Conservation (phyloP, 2,797 vertebrate genomes). For the Xenopus petersii region DNA sequence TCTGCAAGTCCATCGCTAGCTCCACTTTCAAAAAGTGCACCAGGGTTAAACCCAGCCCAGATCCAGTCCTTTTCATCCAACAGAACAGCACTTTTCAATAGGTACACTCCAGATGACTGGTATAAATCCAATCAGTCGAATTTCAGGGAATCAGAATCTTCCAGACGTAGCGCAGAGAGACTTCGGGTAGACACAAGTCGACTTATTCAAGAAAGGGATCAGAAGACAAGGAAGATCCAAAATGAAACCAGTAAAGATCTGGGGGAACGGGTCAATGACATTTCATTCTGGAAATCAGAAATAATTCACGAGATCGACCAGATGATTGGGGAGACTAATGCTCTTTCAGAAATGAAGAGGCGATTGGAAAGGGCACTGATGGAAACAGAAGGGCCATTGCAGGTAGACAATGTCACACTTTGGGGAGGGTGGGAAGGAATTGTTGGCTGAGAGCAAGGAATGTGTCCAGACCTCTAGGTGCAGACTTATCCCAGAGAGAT, state of each 20-base stretch:
- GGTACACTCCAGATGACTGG: slow-evolving; percentile 87
- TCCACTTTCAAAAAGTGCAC: slow-evolving; percentile 63
- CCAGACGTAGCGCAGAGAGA: slow-evolving; percentile 78
- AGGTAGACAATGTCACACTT: slow-evolving; percentile 65
- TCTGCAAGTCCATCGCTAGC: slow-evolving; percentile 62
- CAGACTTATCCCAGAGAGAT: no score
- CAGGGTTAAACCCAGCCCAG: slow-evolving; percentile 69
- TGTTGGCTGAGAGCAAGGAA: no score
- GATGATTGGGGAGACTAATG: slow-evolving; percentile 85
- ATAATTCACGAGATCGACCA: slow-evolving; percentile 85
- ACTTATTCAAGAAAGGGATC: slow-evolving; percentile 84
- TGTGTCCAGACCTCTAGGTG: no score
- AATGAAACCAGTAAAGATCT: slow-evolving; percentile 79
- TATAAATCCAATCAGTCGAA: slow-evolving; percentile 81
- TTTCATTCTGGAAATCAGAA: slow-evolving; percentile 88
- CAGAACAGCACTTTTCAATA: slow-evolving; percentile 69
- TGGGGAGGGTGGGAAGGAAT: no score
- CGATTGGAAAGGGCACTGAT: slow-evolving; percentile 83
- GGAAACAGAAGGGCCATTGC: slow-evolving; percentile 82
- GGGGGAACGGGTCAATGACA: slow-evolving; percentile 82
- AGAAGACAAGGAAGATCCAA: slow-evolving; percentile 78
- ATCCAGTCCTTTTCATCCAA: slow-evolving; percentile 78
- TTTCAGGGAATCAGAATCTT: slow-evolving; percentile 80
- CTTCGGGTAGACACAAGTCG: slow-evolving; percentile 78
- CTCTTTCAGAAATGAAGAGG: slow-evolving; percentile 75